Evolutionary conservation across 2,797 vertebrate species (phyloP), one percentile per base, ranked within the genome.

Genomic region (Dryobates pubescens): DNA sequence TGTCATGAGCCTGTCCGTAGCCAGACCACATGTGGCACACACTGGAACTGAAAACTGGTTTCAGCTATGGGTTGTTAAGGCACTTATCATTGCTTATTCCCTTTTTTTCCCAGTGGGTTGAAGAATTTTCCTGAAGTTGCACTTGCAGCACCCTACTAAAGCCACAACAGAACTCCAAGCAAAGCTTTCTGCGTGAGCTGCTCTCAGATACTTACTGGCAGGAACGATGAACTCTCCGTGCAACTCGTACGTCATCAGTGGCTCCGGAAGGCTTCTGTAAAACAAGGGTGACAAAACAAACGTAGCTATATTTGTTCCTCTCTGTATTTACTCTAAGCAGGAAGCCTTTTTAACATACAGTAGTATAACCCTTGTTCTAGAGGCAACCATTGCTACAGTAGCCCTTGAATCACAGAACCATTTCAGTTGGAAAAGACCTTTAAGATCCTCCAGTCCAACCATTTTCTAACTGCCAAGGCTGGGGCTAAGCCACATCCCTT

Each of bases 161-260:
- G 62, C 58, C 61, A 84, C 26, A 88, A 61, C 17, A 78, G 53
- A 22, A 69, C 41, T 53, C 34, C 30, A 70, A 27, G 17, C 87
- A 90, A 89, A 85, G 27, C 80, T 47, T 82, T 88, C 54, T 83
- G 64, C 83, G 76, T 82, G 22, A 95, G 85, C 77, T 68, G 43
- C 7, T 47, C 32, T 75, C 17, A 49, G 72, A 96, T 97, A 99
- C 97, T 99, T 98, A 99, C 99, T 99, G 86, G 98, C 98, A 89
- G 98, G 99, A 96, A 98, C 78, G 95, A 99, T 99, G 98, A 99
- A 99, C 89, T 99, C 98, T 97, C 98, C 98, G 63, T 99, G 99
- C 95, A 99, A 98, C 93, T 98, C 98, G 4, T 99, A 99, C 57
- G 99, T 99, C 99, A 99, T 99, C 96, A 99, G 96, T 6, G 99